Percentiles rank a stretch among this genome's conserved stretches.
These are phyloP conservation scores for Kryptolebias marmoratus DNA, from an alignment of 2,113 vertebrate species.

Conservation along the genomic window DNA sequence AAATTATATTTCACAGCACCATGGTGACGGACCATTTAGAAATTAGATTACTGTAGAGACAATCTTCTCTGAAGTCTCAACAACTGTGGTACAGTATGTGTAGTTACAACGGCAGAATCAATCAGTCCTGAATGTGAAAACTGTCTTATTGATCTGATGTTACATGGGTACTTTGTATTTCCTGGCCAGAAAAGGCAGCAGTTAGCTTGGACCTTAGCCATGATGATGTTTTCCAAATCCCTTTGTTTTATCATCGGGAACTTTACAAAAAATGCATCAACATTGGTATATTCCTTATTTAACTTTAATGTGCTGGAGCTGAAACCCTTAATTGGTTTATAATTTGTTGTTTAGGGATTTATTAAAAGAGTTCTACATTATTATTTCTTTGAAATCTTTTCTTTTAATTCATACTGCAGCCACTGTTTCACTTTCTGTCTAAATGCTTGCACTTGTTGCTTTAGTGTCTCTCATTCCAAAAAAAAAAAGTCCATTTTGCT, in stretches of 20 bases:
- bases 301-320: not conserved
- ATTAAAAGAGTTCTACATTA: too few species aligned
- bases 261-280: too few species aligned
- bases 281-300: too few species aligned
- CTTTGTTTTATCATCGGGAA: too few species aligned
- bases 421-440: not conserved
- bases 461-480: not conserved
- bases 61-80: not conserved
- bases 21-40: slow-evolving; percentile 1
- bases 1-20: slow-evolving; percentile 10
- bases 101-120: not conserved
- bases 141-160: not conserved
- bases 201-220: not conserved
- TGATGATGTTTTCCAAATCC: not conserved
- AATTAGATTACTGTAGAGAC: slow-evolving; percentile 2
- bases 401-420: too few species aligned
- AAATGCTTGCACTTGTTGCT: not conserved
- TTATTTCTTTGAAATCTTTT: too few species aligned
- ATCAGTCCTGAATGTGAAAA: not conserved
- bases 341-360: too few species aligned
- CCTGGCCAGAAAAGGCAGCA: not conserved
- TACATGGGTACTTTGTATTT: not conserved
- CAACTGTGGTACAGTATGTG: not conserved
- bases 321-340: not conserved
- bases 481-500: not conserved